Evolutionary conservation across 2,888 invertebrate species (phyloP).

Genomic region (Halictus ligatus): DNA sequence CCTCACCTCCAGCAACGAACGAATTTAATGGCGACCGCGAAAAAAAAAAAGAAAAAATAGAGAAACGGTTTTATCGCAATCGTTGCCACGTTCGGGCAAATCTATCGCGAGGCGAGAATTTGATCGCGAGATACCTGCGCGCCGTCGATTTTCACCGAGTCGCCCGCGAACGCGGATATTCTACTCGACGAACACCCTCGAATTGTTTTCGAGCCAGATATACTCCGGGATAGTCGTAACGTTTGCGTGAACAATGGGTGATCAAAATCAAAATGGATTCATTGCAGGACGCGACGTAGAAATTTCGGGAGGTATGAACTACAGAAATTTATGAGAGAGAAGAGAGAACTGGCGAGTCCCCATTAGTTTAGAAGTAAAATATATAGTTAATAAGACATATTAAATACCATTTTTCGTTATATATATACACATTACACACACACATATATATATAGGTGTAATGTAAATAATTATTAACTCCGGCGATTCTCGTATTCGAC

Average conservation of each 20-base stretch:
- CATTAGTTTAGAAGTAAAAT: too few relatives aligned
- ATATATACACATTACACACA: too few relatives aligned
- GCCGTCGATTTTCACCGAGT: neutral
- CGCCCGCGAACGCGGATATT: neutral
- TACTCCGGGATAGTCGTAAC: neutral
- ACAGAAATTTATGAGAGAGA: too few relatives aligned
- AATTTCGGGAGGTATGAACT: too few relatives aligned
- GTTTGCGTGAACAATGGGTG: neutral
- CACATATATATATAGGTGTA: too few relatives aligned
- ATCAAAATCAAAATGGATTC: too few relatives aligned
- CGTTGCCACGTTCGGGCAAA: constrained; percentile 8
- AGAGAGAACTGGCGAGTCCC: too few relatives aligned
- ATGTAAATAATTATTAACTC: too few relatives aligned
- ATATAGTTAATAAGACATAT: too few relatives aligned
- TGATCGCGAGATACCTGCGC: neutral
- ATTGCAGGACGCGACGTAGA: too few relatives aligned
- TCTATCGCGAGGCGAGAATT: constrained; percentile 21
- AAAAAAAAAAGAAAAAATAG: constrained; percentile 10
- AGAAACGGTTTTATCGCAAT: constrained; percentile 41
- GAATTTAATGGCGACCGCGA: constrained; percentile 63
- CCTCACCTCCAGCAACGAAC: constrained; percentile 65
- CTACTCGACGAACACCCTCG: neutral
- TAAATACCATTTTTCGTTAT: too few relatives aligned
- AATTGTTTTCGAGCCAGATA: neutral
- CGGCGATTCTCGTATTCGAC: too few relatives aligned